These are phyloP conservation scores for Tapirus indicus DNA, from an alignment of 2,797 vertebrate genomes.

Conservation along the genomic window DNA sequence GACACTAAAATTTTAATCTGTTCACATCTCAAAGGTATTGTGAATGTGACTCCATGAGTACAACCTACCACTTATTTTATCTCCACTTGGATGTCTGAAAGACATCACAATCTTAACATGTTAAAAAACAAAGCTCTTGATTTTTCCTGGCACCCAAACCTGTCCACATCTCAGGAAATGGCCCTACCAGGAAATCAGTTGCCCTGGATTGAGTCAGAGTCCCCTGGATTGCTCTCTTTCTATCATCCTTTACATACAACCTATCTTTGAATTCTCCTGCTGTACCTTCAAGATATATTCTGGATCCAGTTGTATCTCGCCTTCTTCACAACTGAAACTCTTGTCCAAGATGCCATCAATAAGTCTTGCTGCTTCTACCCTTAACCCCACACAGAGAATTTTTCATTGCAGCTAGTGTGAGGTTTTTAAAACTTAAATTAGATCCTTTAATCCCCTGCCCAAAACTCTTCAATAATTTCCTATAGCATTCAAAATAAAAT, in stretches of 20 bases:
- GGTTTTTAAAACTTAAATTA: not conserved
- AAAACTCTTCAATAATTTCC: not conserved
- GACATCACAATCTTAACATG: not conserved
- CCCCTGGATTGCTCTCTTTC: not conserved
- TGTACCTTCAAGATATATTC: not conserved
- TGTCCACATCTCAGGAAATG: not conserved
- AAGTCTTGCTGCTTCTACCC: not conserved
- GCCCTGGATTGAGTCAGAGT: not conserved
- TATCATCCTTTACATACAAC: not conserved
- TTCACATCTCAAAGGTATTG: not conserved
- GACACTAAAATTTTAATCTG: not conserved
- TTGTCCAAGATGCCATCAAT: not conserved
- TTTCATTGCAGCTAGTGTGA: not conserved
- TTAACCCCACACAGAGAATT: not conserved
- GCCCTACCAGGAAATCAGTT: too few relatives aligned
- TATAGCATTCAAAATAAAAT: slow-evolving; percentile 1
- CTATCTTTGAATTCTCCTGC: not conserved
- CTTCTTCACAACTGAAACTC: not conserved
- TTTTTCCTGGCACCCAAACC: not conserved
- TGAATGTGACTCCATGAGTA: not conserved
- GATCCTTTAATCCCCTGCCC: not conserved
- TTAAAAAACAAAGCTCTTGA: not conserved
- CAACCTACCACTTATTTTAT: not conserved
- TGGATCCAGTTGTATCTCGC: not conserved
- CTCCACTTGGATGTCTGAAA: not conserved